Evolutionary conservation across 2,888 invertebrate species (phyloP), one percentile per base, ranked within the genome.

Genomic region (Phalera bucephala): DNA sequence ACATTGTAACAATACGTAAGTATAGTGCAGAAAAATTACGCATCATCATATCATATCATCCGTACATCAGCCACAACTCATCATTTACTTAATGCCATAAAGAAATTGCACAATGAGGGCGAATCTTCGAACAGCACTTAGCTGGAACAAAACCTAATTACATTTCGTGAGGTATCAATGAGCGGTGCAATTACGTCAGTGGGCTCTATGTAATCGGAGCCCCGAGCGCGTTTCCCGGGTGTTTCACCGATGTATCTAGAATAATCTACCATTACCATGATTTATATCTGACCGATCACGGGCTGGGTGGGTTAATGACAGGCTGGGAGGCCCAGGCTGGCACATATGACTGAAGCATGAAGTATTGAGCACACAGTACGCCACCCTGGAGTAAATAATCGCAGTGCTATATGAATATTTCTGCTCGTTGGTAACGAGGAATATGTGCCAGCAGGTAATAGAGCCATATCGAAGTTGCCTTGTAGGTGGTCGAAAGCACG

Each of bases 201-300:
- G 71, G 71, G 73, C 61, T 75, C 67, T 72, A 73, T 78, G 72
- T 83, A 85, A 85, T 86, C 77, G 78, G 67, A 69, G 72, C 72
- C 68, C 64, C 63, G 72, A 73, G 80, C 76, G 73, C 71, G 75
- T 82, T 86, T 84, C 82, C 80, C 80, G 77, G 74, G 79, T 77
- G 78, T 81, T 80, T 82, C 78, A 69, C 71, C 72, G 81, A 75
- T 76, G 77, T 77, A 75, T 79, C 84, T 74, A 78, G 80, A 81
- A 84, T 86, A 83, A 87, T 87, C 72, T 85, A 79, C 84, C 79
- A 87, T 88, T 87, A 87, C 74, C 79, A 78, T 85, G 88, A 86
- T 87, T 87, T 86, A 87, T 87, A 84, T 83, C 78, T 70, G 70
- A 73, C 67, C 76, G 76, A 84, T 82, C 79, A 76, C 72, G 67